Conservation (phyloP, 2,113 vertebrate species). For the Syngnathus floridae region DNA sequence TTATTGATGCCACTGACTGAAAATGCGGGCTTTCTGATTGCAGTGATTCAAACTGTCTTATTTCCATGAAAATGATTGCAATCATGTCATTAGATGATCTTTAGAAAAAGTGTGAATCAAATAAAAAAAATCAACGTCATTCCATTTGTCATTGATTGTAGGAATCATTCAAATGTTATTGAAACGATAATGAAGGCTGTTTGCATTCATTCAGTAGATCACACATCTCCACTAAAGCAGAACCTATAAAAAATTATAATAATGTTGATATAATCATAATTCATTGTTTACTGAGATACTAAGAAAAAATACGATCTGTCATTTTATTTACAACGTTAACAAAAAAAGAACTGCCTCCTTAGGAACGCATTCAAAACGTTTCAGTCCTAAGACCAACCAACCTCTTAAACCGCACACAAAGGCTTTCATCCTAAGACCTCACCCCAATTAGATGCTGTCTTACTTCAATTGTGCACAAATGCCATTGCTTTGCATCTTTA, state of each 20-base stretch:
- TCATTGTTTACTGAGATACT: background rate
- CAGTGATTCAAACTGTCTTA: slow-evolving; percentile 24
- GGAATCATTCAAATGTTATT: background rate
- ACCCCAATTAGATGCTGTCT: background rate
- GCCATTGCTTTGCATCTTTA: slow-evolving; percentile 23
- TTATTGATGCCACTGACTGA: slow-evolving; percentile 24
- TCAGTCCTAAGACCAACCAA: background rate
- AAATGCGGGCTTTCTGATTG: slow-evolving; percentile 11
- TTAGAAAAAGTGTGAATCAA: slow-evolving; percentile 10
- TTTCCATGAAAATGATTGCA: slow-evolving; percentile 18
- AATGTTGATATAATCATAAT: too few relatives aligned
- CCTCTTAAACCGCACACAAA: background rate
- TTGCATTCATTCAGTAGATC: background rate
- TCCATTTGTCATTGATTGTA: slow-evolving; percentile 6
- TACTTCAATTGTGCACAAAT: slow-evolving; percentile 15
- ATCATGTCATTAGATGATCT: slow-evolving; percentile 17
- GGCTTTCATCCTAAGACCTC: background rate
- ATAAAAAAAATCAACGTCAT: slow-evolving; percentile 5
- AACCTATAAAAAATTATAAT: too few relatives aligned
- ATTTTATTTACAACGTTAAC: too few relatives aligned
- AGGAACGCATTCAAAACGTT: background rate
- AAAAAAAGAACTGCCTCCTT: too few relatives aligned
- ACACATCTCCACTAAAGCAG: background rate
- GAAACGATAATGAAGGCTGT: background rate
- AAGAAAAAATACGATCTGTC: too few relatives aligned